Evolutionary conservation across 1,140 invertebrate species (phyloP), one percentile per base, ranked within the genome.

Genomic region (Drosophila saltans): DNA sequence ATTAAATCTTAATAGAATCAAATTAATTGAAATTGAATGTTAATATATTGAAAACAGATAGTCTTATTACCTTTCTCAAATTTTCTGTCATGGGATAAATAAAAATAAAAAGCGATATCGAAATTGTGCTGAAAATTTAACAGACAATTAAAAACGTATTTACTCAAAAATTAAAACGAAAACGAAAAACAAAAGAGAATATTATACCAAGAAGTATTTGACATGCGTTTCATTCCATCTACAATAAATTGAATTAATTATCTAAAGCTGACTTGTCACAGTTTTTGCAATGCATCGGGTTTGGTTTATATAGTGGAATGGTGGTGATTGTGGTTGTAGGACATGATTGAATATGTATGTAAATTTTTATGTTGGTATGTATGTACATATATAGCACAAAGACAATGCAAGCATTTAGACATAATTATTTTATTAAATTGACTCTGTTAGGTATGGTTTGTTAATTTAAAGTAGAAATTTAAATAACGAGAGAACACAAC

Each of bases 361-460:
- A 24, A 16, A 8, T 24, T 28, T 72, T 30, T 36, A 11, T 62
- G 16, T 41, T 4, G 3, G 26, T 8, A 24, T 58, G 48, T 30
- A 66, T 8, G 16, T 16, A 39, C 43, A 39, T 28, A 66, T 26
- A 21, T 52, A 30, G 68, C 68, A 66, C 71, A 28, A 24, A 75
- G 72, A 60, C 71, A 66, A 64, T 62, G 61, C 62, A 74, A 57
- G 65, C 56, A 59, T 65, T 70, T 52, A 52, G 36, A 61, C 24
- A 30, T 59, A 52, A 57, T 64, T 43, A 52, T 33, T 67, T 60
- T 28, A 45, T 43, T 52, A 39, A 33, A 36, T 56, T 36, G 33
- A 60, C 55, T 56, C 60, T 7, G 10, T 21, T 43, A 71, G 21
- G 57, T 66, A 58, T 72, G 21, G 30, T 26, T 58, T 52, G 52